Base-by-base conservation (phyloP, 2,888 invertebrate species). In the Dendrolimus houi region DNA sequence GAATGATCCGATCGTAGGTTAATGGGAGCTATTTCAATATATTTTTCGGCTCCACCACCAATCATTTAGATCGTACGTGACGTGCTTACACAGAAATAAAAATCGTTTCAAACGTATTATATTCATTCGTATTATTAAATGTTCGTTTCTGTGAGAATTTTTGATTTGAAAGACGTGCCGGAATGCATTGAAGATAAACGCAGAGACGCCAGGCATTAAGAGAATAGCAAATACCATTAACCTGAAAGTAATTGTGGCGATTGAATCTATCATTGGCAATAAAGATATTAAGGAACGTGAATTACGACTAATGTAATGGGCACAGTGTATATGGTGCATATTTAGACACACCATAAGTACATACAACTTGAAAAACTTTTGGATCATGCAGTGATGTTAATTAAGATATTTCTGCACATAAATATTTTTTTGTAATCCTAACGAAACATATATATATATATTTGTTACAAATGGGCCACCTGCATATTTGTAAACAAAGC, bases 21-120 rank as follows among this genome's bases (percentile, higher is more conserved):
- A 88, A 88, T 88, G 82, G 87, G 83, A 77, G 72, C 85, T 75
- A 87, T 87, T 79, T 81, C 71, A 77, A 74, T 82, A 81, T 84
- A 83, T 84, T 88, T 87, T 87, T 85, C 85, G 85, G 78, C 72
- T 83, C 79, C 72, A 81, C 64, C 82, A 78, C 83, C 84, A 77
- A 78, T 87, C 78, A 87, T 88, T 90, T 87, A 77, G 76, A 69
- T 71, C 75, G 81, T 86, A 90, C 90, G 90, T 89, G 89, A 88
- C 71, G 85, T 84, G 89, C 83, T 89, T 89, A 89, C 77, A 74
- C 69, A 69, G 79, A 81, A 79, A 84, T 29, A 85, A 86, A 81
- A 87, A 90, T 83, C 84, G 83, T 85, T 89, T 85, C 83, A 79
- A 85, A 79, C 79, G 77, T 75, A 87, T 87, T 86, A 87, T 82